Evolutionary conservation across 2,113 vertebrate species (phyloP).

Genomic region (Ornithorhynchus anatinus): DNA sequence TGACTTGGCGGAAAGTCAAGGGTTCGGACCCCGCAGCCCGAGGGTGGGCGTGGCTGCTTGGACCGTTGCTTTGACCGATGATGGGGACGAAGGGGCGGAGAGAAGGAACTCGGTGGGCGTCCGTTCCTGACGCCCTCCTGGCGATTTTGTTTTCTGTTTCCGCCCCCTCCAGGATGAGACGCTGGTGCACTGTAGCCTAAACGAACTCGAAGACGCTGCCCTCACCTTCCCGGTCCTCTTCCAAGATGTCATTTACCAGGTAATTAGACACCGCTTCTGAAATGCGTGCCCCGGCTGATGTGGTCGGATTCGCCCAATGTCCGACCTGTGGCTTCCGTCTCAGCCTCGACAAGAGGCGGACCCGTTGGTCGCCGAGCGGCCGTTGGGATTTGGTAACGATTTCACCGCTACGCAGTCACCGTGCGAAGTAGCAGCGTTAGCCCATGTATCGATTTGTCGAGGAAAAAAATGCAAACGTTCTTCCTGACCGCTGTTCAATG

Average conservation of each 20-base stretch:
- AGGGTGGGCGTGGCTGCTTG: too few species aligned
- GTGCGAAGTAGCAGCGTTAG: not conserved
- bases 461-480: not conserved
- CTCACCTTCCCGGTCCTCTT: constrained; percentile 98
- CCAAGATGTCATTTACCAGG: constrained; percentile 99
- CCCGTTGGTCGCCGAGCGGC: too few species aligned
- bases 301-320: too few species aligned
- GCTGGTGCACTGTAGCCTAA: constrained; percentile 97
- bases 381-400: constrained; percentile 34
- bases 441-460: not conserved
- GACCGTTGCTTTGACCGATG: too few species aligned
- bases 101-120: too few species aligned
- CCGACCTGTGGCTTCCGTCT: too few species aligned
- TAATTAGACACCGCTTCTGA: constrained; percentile 61
- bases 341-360: too few species aligned
- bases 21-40: too few species aligned
- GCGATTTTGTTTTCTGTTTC: not conserved
- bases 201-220: constrained; percentile 96
- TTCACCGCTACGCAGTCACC: not conserved
- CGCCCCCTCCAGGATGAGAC: constrained; percentile 88
- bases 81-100: too few species aligned
- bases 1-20: too few species aligned
- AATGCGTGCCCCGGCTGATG: too few species aligned
- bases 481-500: not conserved
- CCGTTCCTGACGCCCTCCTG: too few species aligned